Conservation (phyloP, 2,888 invertebrate species). For the Horisme vitalbata region DNA sequence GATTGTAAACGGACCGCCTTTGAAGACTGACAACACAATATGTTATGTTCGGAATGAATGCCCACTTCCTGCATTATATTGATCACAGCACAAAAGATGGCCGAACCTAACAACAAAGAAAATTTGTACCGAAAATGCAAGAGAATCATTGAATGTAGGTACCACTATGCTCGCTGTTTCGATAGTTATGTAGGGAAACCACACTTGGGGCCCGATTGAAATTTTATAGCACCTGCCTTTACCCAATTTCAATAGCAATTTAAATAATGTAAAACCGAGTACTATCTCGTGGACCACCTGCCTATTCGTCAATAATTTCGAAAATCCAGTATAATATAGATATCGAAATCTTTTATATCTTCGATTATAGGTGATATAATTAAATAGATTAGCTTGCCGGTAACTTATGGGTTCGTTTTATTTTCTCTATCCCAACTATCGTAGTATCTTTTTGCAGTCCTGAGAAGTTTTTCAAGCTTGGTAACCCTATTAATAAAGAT, state of each 20-base stretch:
- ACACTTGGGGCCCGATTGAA: slow-evolving; percentile 5
- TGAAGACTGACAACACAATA: slow-evolving; percentile 55
- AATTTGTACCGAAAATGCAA: slow-evolving; percentile 58
- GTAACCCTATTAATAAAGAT: slow-evolving; percentile 16
- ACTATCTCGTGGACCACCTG: slow-evolving; percentile 33
- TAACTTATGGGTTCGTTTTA: neutral
- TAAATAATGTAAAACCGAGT: slow-evolving; percentile 19
- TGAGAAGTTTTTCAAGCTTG: slow-evolving; percentile 2
- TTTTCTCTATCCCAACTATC: too few relatives aligned
- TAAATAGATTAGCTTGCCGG: neutral
- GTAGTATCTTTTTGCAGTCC: neutral
- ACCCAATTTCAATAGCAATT: slow-evolving; percentile 12
- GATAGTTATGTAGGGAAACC: slow-evolving; percentile 12
- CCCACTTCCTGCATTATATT: slow-evolving; percentile 59
- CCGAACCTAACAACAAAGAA: slow-evolving; percentile 54
- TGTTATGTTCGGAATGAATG: slow-evolving; percentile 46
- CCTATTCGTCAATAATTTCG: slow-evolving; percentile 36
- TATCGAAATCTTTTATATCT: neutral
- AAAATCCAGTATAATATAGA: neutral
- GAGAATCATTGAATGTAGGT: slow-evolving; percentile 42
- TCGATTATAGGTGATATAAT: neutral
- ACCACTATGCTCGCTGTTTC: slow-evolving; percentile 2
- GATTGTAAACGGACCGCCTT: slow-evolving; percentile 54
- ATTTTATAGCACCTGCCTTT: slow-evolving; percentile 17
- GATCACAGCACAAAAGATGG: slow-evolving; percentile 59